Base-by-base conservation (phyloP, 2,888 invertebrate species). In the Leucozona laternaria region DNA sequence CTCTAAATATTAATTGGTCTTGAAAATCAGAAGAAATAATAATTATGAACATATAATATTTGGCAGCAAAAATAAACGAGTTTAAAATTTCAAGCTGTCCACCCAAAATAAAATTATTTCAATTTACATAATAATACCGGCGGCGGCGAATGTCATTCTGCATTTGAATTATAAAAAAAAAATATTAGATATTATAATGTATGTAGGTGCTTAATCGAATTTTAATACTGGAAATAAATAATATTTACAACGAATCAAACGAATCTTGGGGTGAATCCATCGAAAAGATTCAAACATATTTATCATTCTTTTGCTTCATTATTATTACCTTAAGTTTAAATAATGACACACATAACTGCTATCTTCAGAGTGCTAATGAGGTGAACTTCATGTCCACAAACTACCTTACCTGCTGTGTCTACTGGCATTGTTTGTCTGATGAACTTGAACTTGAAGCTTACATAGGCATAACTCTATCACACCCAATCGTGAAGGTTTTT, bases 51-150 rank as follows among this genome's bases (percentile, higher is more conserved):
- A 4, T 76, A 34, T 76, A 45, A 57, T 40, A 70, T 70, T 71
- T 70, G 78, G 53, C 60, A 71, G 34, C 60, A 13, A 20, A 11
- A 58, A 34, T 43, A 75, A 70, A 80, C 76, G 4, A 20, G 62
- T 80, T 80, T 60, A 17, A 50, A 50, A 28, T 20, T 28, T 64
- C 28, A 48, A 58, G 48, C 37, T 64, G 50, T 50, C 13, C 8
- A 40, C 58, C 28, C 20, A 60, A 25, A 31, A 22, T 28, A 20
- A 75, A 75, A 57, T 73, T 40, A 48, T 48, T 53, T 25, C 6
- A 53, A 53, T 53, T 28, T n/a, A 28, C 53, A 55, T 55, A 53
- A 53, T 53, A 55, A 28, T 15, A 55, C n/a, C 17, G 25, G 15
- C 15, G 13, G 6, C 53, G 7, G 15, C 7, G n/a, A 55, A 55